phyloP scores from a whole-genome alignment of 2,797 vertebrate genomes.

The Tauraco hartlaubi region DNA sequence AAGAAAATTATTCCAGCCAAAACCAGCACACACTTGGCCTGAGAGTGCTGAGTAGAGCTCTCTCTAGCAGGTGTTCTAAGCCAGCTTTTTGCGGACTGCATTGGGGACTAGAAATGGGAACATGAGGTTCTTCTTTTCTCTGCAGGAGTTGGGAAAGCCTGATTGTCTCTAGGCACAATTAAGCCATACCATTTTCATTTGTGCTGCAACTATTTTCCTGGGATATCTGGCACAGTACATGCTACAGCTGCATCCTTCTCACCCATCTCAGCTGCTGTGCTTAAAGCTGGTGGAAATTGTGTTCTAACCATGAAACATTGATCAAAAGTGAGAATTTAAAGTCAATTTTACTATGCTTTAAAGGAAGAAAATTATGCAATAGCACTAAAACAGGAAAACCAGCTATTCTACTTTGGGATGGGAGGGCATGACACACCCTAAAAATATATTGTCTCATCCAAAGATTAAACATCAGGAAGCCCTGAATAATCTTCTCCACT shows the following conservation, averaged over 20 bases:
- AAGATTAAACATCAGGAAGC: constrained; percentile 20
- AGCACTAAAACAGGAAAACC: not conserved
- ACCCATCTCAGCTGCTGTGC: not conserved
- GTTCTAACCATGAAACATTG: not conserved
- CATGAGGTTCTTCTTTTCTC: not conserved
- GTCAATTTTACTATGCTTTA: not conserved
- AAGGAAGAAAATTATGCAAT: not conserved
- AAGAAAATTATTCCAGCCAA: too few relatives aligned
- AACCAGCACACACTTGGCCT: not conserved
- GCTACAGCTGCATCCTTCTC: not conserved
- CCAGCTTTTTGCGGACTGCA: not conserved
- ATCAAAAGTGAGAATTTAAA: not conserved
- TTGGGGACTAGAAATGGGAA: not conserved
- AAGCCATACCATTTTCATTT: not conserved
- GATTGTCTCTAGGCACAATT: not conserved
- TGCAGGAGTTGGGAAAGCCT: not conserved
- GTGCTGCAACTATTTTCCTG: not conserved
- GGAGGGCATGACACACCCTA: not conserved
- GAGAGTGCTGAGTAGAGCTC: not conserved
- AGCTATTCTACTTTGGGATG: not conserved
- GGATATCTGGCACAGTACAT: not conserved
- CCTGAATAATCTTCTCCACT: not conserved
- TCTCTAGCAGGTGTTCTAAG: not conserved
- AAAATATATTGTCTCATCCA: not conserved
- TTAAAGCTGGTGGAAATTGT: not conserved